Conservation (phyloP, 2,888 invertebrate genomes). For the Erebia palarica region DNA sequence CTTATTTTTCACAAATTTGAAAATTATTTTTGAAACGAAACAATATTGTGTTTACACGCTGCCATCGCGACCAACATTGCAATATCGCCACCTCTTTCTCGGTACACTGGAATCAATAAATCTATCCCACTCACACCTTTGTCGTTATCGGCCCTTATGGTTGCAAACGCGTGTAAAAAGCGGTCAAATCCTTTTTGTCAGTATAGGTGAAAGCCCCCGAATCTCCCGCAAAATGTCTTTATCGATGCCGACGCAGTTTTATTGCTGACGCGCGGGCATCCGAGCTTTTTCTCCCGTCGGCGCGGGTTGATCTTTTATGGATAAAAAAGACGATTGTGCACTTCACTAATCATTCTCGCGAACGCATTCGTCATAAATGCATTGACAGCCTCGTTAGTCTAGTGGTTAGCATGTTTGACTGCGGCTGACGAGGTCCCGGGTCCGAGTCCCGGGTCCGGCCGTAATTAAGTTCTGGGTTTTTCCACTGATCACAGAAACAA, state of each 20-base stretch:
- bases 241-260: conserved; percentile 58
- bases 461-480: no score
- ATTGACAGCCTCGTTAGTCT: conserved; percentile 15
- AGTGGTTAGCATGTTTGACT: no score
- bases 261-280: conserved; percentile 47
- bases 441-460: no score
- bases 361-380: conserved; percentile 24
- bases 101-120: no score
- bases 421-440: no score
- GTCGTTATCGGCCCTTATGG: neutral
- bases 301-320: conserved; percentile 49
- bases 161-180: conserved; percentile 30
- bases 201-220: conserved; percentile 57
- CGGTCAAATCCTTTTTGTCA: conserved; percentile 41
- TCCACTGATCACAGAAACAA: no score
- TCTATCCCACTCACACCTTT: no score
- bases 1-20: no score
- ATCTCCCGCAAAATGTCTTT: conserved; percentile 65
- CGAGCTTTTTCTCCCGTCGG: conserved; percentile 41
- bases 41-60: no score
- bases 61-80: no score
- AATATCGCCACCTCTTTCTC: no score
- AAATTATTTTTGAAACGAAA: no score
- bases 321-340: conserved; percentile 43
- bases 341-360: conserved; percentile 40